Conservation (phyloP, 2,797 vertebrate genomes). For the Cossypha dichroa region DNA sequence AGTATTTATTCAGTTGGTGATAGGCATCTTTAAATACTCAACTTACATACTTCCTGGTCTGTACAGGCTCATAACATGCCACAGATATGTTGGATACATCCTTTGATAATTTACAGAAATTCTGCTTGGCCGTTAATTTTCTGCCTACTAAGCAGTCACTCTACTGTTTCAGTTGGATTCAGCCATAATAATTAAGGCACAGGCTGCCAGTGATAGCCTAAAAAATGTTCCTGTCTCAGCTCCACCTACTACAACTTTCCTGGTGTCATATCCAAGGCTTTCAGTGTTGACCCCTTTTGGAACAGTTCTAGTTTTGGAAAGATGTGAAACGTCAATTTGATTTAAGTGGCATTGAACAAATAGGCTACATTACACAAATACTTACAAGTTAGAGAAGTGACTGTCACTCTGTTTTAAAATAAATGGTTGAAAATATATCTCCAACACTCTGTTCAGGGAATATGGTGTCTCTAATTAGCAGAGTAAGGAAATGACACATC, state of each 20-base stretch:
- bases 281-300: background rate
- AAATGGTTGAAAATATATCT: background rate
- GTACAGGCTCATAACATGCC: background rate
- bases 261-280: background rate
- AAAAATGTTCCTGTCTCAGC: background rate
- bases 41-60: background rate
- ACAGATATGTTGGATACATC: background rate
- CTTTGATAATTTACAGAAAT: background rate
- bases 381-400: conserved; percentile 47
- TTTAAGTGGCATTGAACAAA: background rate
- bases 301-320: conserved; percentile 20
- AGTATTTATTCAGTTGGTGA: background rate
- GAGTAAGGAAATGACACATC: conserved; percentile 39
- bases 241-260: background rate
- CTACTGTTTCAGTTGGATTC: background rate
- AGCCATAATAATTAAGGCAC: background rate
- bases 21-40: background rate
- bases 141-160: background rate
- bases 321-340: conserved; percentile 59
- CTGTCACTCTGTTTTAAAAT: conserved; percentile 60
- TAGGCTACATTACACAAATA: background rate
- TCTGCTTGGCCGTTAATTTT: background rate
- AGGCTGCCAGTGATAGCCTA: background rate
- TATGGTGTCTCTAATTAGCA: conserved; percentile 69
- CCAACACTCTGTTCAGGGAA: conserved; percentile 11